A percentile compares a stretch with the other conserved stretches of the same genome.
Evolutionary conservation across 1,140 invertebrate species (phyloP).

Genomic region (Gryllus bimaculatus): DNA sequence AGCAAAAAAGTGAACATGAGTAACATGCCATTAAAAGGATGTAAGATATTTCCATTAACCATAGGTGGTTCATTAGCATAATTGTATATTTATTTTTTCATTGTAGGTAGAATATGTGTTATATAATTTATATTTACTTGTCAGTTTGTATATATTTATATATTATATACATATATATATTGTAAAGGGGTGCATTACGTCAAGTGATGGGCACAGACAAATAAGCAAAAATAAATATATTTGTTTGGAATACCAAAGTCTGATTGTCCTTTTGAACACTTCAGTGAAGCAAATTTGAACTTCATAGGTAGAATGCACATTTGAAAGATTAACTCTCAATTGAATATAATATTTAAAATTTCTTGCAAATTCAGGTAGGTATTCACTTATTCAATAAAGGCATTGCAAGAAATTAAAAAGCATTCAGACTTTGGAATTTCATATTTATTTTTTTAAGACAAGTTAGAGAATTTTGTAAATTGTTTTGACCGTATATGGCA

Average conservation of each 20-base stretch:
- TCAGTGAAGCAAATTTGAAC: too few species aligned
- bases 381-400: neutral
- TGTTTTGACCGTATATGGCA: neutral
- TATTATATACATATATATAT: neutral
- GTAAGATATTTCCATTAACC: conserved; percentile 5
- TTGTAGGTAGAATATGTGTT: neutral
- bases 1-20: too few species aligned
- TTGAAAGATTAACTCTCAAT: too few species aligned
- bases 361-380: too few species aligned
- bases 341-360: too few species aligned
- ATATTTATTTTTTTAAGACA: conserved; percentile 2
- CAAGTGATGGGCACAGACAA: neutral
- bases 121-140: neutral
- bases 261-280: neutral
- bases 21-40: neutral
- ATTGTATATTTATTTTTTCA: neutral
- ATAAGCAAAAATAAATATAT: neutral
- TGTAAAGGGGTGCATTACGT: neutral
- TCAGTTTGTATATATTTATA: neutral
- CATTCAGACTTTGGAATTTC: neutral
- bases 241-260: conserved; percentile 1
- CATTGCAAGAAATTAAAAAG: neutral
- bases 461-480: conserved; percentile 2
- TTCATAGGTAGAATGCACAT: too few species aligned
- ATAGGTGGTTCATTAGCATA: neutral